These are phyloP conservation scores for Thysanoteuthis rhombus DNA, from an alignment of 2,888 invertebrate genomes.

Conservation along the genomic window DNA sequence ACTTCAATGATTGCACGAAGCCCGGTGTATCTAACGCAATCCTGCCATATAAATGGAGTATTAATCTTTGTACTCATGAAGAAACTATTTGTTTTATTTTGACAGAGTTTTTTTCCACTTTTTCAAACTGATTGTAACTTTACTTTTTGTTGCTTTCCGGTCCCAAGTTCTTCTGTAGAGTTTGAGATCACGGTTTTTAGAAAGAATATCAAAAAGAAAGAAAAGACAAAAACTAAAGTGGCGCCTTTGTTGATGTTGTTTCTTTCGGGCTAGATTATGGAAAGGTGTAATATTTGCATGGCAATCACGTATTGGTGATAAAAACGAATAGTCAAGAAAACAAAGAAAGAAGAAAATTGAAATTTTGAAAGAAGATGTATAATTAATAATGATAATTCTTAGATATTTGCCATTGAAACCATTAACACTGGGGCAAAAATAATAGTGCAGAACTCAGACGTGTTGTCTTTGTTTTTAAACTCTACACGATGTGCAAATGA, in stretches of 20 bases:
- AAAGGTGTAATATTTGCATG: neutral
- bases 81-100: neutral
- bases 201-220: neutral
- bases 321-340: neutral
- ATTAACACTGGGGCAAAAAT: neutral
- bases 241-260: neutral
- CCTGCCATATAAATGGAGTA: too few species aligned
- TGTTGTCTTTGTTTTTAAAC: neutral
- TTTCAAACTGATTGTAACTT: neutral
- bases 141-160: neutral
- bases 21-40: too few species aligned
- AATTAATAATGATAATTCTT: neutral
- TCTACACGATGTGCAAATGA: neutral
- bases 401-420: neutral
- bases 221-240: neutral
- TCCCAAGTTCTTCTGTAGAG: neutral
- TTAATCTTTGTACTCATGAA: too few species aligned
- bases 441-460: neutral
- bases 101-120: neutral
- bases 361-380: neutral
- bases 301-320: neutral
- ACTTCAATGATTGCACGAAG: too few species aligned
- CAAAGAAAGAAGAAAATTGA: neutral
- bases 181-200: neutral
- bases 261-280: neutral